A percentile compares a stretch with the other conserved stretches of the same genome.
Conservation (phyloP, 2,113 vertebrate genomes). For the Protobothrops mucrosquamatus region DNA sequence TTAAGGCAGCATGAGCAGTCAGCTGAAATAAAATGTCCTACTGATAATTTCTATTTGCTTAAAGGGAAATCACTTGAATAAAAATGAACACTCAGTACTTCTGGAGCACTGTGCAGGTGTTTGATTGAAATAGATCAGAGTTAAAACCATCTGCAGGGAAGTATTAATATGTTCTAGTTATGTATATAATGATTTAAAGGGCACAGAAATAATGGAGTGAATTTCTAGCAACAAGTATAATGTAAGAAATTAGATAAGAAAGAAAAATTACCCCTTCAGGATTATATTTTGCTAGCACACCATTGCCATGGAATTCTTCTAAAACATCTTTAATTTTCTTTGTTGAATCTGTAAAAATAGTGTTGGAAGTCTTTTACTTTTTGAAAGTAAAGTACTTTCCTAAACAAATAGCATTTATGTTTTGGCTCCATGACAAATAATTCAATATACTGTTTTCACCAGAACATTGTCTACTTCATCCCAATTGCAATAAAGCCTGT, state of each 20-base stretch:
- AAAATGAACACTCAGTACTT: background rate
- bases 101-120: background rate
- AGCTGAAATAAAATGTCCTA: background rate
- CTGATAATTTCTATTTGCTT: background rate
- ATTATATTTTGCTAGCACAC: conserved; percentile 92
- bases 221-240: background rate
- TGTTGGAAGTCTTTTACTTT: conserved; percentile 34
- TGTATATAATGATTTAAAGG: background rate
- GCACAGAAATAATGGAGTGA: background rate
- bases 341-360: conserved; percentile 80
- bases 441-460: background rate
- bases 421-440: background rate
- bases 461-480: background rate
- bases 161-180: background rate
- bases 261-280: conserved; percentile 86
- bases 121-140: background rate
- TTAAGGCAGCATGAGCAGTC: background rate
- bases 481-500: background rate
- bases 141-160: background rate
- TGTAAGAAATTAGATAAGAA: conserved; percentile 19
- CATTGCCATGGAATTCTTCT: conserved; percentile 92
- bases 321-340: conserved; percentile 96
- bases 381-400: background rate
- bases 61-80: background rate
- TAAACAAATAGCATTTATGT: background rate